phyloP scores from a whole-genome alignment of 2,113 vertebrate genomes.

The Sebastes fasciatus region DNA sequence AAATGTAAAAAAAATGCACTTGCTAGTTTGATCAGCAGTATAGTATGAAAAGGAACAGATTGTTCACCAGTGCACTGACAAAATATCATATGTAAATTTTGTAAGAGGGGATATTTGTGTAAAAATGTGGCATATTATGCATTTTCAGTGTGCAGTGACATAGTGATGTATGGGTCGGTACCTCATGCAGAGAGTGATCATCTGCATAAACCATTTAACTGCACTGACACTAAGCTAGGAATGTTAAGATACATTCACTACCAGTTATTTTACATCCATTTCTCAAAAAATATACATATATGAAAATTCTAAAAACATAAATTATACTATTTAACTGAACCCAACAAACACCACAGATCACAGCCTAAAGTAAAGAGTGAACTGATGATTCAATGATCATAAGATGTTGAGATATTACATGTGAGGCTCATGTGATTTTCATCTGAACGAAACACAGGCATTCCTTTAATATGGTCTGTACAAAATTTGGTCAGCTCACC shows the following conservation, averaged over 20 bases:
- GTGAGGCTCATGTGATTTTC: not conserved
- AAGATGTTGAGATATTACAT: not conserved
- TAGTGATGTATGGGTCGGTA: not conserved
- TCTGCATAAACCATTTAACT: constrained; percentile 59
- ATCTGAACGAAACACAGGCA: not conserved
- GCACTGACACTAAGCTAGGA: constrained; percentile 5
- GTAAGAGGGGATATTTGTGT: constrained; percentile 3
- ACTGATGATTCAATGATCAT: not conserved
- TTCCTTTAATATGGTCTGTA: not conserved
- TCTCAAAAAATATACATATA: not conserved
- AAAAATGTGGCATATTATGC: constrained; percentile 16
- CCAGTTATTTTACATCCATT: not conserved
- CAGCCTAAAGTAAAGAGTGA: not conserved
- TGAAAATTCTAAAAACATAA: not conserved
- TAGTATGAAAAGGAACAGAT: not conserved
- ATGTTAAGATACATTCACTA: constrained; percentile 1
- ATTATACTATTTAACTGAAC: not conserved
- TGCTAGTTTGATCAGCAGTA: not conserved
- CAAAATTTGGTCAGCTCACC: not conserved
- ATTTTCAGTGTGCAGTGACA: constrained; percentile 23
- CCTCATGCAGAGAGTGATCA: constrained; percentile 20
- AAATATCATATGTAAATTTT: not conserved
- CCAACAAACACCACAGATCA: not conserved
- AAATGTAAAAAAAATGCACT: not conserved
- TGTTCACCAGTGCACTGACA: not conserved